Evolutionary conservation across 2,797 vertebrate genomes (phyloP).

Genomic region (Coreius guichenoti): DNA sequence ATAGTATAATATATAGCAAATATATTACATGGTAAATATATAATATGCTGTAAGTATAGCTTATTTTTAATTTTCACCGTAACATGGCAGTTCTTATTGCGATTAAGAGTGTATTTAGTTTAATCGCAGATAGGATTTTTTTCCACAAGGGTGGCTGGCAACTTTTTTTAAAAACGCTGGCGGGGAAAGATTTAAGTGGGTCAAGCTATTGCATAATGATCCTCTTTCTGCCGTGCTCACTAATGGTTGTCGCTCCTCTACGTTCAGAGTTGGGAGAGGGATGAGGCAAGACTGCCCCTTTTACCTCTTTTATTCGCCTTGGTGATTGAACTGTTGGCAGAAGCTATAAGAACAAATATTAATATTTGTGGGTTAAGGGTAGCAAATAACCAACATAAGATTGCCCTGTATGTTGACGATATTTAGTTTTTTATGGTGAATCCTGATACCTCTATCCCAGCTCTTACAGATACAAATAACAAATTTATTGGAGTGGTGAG

Average conservation of each 20-base stretch:
- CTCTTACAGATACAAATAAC: background rate
- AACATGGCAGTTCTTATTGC: no score
- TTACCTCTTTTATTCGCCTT: slow-evolving; percentile 10
- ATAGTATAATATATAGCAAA: no score
- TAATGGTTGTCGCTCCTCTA: background rate
- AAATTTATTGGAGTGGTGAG: no score
- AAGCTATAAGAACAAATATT: background rate
- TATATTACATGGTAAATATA: no score
- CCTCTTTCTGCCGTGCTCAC: background rate
- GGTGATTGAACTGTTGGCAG: slow-evolving; percentile 7
- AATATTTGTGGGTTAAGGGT: background rate
- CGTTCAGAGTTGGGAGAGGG: background rate
- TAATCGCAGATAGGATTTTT: no score
- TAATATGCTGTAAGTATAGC: no score
- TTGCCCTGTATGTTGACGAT: slow-evolving; percentile 26
- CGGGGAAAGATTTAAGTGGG: no score
- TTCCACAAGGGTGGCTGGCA: no score
- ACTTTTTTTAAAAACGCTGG: no score
- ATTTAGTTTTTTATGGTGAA: slow-evolving; percentile 22
- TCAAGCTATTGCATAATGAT: background rate
- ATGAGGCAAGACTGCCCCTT: background rate
- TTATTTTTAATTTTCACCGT: no score
- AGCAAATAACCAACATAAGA: slow-evolving; percentile 16
- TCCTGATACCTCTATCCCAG: slow-evolving; percentile 1
- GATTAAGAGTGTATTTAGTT: no score